Conservation (phyloP, 2,888 invertebrate genomes). For the Clunio marinus region DNA sequence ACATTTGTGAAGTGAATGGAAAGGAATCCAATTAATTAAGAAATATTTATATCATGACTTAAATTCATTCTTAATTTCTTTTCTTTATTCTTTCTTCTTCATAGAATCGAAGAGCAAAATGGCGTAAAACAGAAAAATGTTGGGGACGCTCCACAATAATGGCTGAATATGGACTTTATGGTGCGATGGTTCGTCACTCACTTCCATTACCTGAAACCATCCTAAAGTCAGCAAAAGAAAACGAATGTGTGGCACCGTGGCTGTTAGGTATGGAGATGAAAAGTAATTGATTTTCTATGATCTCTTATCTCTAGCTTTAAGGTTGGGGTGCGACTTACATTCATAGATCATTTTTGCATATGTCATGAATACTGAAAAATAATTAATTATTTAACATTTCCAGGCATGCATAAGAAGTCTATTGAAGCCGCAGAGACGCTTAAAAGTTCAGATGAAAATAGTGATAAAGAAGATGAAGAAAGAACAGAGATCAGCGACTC, state of each 20-base stretch:
- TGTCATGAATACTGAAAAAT: background rate
- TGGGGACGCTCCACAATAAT: conserved; percentile 99
- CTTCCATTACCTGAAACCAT: conserved; percentile 98
- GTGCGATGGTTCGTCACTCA: conserved; percentile 99
- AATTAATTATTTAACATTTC: background rate
- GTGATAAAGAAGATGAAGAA: conserved; percentile 63
- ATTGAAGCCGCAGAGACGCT: conserved; percentile 94
- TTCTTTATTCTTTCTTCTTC: conserved; percentile 55
- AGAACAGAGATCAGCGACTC: conserved; percentile 58
- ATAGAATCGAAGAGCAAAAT: conserved; percentile 90
- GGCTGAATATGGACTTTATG: conserved; percentile 99
- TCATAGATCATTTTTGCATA: background rate
- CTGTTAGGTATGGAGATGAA: conserved; percentile 77
- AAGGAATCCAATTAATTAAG: background rate
- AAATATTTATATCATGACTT: background rate
- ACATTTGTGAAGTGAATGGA: background rate
- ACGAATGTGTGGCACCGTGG: conserved; percentile 98
- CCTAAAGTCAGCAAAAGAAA: conserved; percentile 94
- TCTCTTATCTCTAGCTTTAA: conserved; percentile 5
- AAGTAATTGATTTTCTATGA: conserved; percentile 49
- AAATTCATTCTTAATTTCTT: background rate
- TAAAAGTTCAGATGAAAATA: conserved; percentile 68
- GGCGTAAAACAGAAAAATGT: conserved; percentile 99
- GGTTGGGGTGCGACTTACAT: conserved; percentile 18
- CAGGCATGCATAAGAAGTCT: conserved; percentile 99